phyloP scores from a whole-genome alignment of 2,113 vertebrate genomes.

The Lepisosteus oculatus region DNA sequence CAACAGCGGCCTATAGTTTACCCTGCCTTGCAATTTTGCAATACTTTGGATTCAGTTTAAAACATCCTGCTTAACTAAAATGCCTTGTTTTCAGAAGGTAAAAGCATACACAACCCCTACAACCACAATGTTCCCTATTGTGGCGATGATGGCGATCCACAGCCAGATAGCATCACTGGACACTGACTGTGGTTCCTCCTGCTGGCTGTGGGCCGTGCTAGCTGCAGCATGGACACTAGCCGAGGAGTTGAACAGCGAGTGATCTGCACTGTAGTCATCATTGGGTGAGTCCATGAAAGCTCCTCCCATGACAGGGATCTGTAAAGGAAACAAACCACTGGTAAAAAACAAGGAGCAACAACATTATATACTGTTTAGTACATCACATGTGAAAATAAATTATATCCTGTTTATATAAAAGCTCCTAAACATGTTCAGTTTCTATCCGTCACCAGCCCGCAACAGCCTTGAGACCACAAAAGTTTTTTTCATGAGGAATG shows the following conservation, averaged over 20 bases:
- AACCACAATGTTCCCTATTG: slow-evolving; percentile 96
- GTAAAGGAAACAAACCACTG: slow-evolving; percentile 28
- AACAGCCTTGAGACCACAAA: too few species aligned
- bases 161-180: slow-evolving; percentile 92
- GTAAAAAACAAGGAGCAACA: too few species aligned
- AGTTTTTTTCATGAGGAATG: too few species aligned
- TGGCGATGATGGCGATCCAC: slow-evolving; percentile 96
- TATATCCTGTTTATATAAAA: too few species aligned
- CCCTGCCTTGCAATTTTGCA: background rate
- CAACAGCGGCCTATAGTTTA: too few species aligned
- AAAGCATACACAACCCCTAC: slow-evolving; percentile 94
- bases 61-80: background rate
- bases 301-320: slow-evolving; percentile 97
- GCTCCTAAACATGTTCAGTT: too few species aligned
- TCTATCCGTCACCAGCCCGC: too few species aligned
- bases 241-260: slow-evolving; percentile 94
- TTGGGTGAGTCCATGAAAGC: slow-evolving; percentile 97
- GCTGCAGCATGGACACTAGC: slow-evolving; percentile 82
- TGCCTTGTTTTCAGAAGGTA: slow-evolving; percentile 78
- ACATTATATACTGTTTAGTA: too few species aligned
- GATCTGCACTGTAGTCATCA: slow-evolving; percentile 91
- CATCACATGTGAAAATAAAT: too few species aligned
- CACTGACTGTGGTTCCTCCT: slow-evolving; percentile 78
- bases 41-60: background rate
- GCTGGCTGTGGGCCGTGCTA: slow-evolving; percentile 67